Evolutionary conservation across 2,888 invertebrate species (phyloP), one percentile per base, ranked within the genome.

Genomic region (Patella caerulea): DNA sequence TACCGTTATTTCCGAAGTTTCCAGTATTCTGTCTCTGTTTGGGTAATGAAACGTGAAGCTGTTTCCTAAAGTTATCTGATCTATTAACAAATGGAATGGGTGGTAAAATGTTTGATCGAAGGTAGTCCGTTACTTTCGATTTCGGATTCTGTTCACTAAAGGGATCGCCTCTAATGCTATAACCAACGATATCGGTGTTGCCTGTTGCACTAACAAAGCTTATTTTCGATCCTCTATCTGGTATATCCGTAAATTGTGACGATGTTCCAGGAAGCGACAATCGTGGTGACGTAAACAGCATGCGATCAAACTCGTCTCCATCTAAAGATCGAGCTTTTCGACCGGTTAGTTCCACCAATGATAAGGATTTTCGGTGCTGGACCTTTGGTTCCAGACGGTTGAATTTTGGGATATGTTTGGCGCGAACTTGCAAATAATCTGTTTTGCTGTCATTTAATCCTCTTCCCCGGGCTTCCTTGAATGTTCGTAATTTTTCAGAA

Each of bases 381-480:
- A 24, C 19, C 14, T 65, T 65, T 12, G 65, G 65, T 24, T 24
- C 19, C 2, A 24, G 2, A 3, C 24, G 65, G 5, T 2, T 12
- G 11, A 65, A 24, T 65, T 65, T 65, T n/a, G 65, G 65, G 12
- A 65, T 65, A 19, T 65, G 65, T 65, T 65, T 65, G 65, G 65
- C 65, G 9, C 24, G 19, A 14, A 65, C 65, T 65, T 65, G 65
- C 24, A 65, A 65, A 65, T 19, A 19, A 24, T 65, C 65, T 2
- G 19, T 24, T 14, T 24, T 24, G 14, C 24, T 65, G 24, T 19
- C 65, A 14, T 65, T 24, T 24, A 24, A 24, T 24, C 65, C 19
- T 65, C 65, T 19, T 65, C 24, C 65, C 4, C 65, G 65, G 14
- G 65, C 65, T 65, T 65, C 65, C 12, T 24, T 19, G 65, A 65